Evolutionary conservation across 2,113 vertebrate genomes (phyloP), one percentile per base, ranked within the genome.

Genomic region (Macaca mulatta): DNA sequence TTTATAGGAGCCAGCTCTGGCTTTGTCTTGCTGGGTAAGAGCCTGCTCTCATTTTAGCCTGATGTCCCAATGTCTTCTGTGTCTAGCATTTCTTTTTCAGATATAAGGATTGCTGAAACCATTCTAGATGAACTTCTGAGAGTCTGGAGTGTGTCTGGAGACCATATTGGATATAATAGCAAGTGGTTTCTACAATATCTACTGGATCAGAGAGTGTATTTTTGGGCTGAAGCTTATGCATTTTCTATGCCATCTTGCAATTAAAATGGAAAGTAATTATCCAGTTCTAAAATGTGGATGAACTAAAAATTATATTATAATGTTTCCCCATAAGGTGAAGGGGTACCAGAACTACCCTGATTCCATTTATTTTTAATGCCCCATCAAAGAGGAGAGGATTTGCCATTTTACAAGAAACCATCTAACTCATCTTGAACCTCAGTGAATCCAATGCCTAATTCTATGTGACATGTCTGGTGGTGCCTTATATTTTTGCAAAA

Each of bases 381-480:
- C 14, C 7, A 12, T 43, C 52, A 84, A 89, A 96, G 17, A 93
- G 35, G 50, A 80, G 11, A 75, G 72, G 67, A 64, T 85, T 93
- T 83, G 67, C 85, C 35, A 18, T 74, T 67, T 81, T 96, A 27
- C 78, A 93, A 61, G 67, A 90, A 85, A 59, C 20, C 79, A 96
- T 85, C 72, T 89, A 89, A 94, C 74, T 95, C 75, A 84, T 96
- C 91, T 94, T 64, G 48, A 96, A 96, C 82, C 74, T 96, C 93
- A 78, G 59, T 27, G 90, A 96, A 91, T 94, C 74, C 25, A 69
- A 93, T 52, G 72, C 77, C 95, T 97, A 98, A 98, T 97, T 95
- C 93, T 55, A 93, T 94, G 97, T 98, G 97, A 97, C 97, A 97
- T 91, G 92, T 95, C 92, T 95, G 67, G 90, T 97, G 92, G 88